Base-by-base conservation (phyloP, 2,888 invertebrate species). In the Helicoverpa assulta region DNA sequence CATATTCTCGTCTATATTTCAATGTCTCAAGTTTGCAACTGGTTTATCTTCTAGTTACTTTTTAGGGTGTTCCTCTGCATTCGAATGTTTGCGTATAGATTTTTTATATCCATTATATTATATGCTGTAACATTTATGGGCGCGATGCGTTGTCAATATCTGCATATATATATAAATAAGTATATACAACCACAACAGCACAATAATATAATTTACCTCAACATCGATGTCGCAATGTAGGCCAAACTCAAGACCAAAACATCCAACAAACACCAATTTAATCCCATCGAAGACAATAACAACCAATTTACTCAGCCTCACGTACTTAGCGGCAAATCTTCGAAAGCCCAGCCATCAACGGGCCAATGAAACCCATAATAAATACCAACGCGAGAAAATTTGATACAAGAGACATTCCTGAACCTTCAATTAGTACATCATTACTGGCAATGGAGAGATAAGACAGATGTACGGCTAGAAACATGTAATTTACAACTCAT, bases 401-500 rank as follows among this genome's bases (percentile, higher is more conserved):
- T 73, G 74, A 70, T 73, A 76, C 68, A 68, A 78, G 78, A 65
- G 77, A 77, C 70, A 77, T 74, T 76, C 73, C 74, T 50, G 67
- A 74, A 76, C 74, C 85, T 69, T 78, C 87, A 90, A 91, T 90
- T 89, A 87, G 85, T 86, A 82, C 76, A 83, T 89, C 86, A 90
- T 90, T 90, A 91, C 81, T 81, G 85, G 87, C 87, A 85, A 90
- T 90, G 87, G 75, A 37, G 67, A 80, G 74, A 87, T 90, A 87
- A 88, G 85, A 87, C 86, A 89, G 87, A 88, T 88, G 89, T 88
- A 84, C 80, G 72, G 66, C 69, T 74, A 71, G 69, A 59, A 86
- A 89, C 87, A 65, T 90, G 78, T 92, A 92, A 92, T 92, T 92
- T 92, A 81, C 82, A 83, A 83, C 82, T 85, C 83, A 81, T 89